Conservation (phyloP, 2,113 vertebrate species). For the Plecotus auritus region DNA sequence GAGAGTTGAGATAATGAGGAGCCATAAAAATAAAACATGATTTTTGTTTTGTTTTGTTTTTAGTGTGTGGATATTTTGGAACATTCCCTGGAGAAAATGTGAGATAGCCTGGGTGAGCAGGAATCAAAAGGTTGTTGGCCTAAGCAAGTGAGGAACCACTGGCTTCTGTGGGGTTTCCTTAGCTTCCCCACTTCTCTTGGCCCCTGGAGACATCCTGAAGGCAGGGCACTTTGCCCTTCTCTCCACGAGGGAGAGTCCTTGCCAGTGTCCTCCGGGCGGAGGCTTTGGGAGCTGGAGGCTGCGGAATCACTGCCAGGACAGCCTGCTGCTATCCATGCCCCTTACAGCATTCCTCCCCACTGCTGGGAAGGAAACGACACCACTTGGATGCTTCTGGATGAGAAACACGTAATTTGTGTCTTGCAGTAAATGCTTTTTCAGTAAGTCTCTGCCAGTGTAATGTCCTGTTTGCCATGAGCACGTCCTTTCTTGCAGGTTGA, state of each 20-base stretch:
- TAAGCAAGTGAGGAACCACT: background rate
- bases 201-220: background rate
- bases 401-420: background rate
- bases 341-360: too few relatives aligned
- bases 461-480: background rate
- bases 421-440: background rate
- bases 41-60: background rate
- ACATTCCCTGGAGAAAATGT: background rate
- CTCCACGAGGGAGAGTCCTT: background rate
- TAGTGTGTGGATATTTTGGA: background rate
- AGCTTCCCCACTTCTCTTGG: background rate
- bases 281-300: background rate
- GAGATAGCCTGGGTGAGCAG: background rate
- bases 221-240: background rate
- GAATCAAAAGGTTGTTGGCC: background rate
- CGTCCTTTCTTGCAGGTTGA: background rate
- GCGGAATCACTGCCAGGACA: background rate
- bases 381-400: background rate
- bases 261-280: background rate
- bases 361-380: background rate
- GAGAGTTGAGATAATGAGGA: background rate
- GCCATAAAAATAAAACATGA: background rate
- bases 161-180: background rate
- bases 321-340: background rate
- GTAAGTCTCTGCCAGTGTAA: conserved; percentile 1